phyloP scores from a whole-genome alignment of 2,888 invertebrate genomes.

The Euplexia lucipara region DNA sequence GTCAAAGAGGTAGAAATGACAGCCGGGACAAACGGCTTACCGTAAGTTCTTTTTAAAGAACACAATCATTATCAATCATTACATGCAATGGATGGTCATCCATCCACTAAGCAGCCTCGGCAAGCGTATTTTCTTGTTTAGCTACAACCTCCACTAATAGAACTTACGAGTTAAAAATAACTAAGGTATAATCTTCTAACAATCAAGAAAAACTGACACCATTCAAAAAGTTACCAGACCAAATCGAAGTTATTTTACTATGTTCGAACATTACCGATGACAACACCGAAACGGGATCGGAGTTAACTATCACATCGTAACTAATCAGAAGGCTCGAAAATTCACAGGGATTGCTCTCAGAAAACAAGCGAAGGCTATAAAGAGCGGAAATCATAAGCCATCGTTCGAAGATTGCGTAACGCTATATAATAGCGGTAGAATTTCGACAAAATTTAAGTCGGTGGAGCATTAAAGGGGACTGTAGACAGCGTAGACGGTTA shows the following conservation, averaged over 20 bases:
- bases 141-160: no score
- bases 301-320: slow-evolving; percentile 53
- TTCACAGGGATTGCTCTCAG: slow-evolving; percentile 64
- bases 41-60: no score
- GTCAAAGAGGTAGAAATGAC: no score
- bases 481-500: slow-evolving; percentile 86
- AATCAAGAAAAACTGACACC: background rate
- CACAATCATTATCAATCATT: no score
- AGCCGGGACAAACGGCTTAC: no score
- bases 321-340: slow-evolving; percentile 65
- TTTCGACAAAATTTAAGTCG: slow-evolving; percentile 90
- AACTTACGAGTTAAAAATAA: background rate
- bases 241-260: slow-evolving; percentile 52
- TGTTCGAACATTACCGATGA: slow-evolving; percentile 27
- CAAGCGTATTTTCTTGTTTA: no score
- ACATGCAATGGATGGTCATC: no score
- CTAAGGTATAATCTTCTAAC: background rate
- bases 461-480: slow-evolving; percentile 89
- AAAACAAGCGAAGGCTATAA: slow-evolving; percentile 80
- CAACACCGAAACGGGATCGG: slow-evolving; percentile 42
- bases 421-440: slow-evolving; percentile 86
- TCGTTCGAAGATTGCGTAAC: slow-evolving; percentile 84
- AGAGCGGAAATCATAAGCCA: slow-evolving; percentile 87
- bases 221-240: slow-evolving; percentile 30
- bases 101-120: no score